A percentile compares a stretch with the other conserved stretches of the same genome.
phyloP scores from a whole-genome alignment of 2,797 vertebrate species.

The Darevskia nairensis region DNA sequence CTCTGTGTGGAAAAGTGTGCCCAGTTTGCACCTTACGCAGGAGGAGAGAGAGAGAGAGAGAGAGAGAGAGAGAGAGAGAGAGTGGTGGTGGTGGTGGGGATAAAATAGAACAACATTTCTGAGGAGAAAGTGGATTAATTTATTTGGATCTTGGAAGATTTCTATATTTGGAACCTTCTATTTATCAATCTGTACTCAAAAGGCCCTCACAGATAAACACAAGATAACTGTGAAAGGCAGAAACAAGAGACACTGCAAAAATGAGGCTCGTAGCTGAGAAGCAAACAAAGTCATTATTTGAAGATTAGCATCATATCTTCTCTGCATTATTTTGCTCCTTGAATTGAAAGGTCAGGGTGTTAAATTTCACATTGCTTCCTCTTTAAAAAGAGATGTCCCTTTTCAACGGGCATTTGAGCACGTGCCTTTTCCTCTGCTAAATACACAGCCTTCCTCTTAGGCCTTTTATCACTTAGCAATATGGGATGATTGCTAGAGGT shows the following conservation, averaged over 20 bases:
- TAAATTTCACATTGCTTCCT: background rate
- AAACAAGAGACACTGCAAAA: background rate
- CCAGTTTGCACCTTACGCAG: background rate
- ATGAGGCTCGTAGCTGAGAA: background rate
- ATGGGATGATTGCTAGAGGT: constrained; percentile 8
- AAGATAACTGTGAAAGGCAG: constrained; percentile 2
- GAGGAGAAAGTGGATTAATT: constrained; percentile 27
- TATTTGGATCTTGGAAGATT: background rate
- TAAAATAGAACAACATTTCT: background rate
- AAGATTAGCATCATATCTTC: constrained; percentile 25
- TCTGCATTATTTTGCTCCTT: constrained; percentile 23
- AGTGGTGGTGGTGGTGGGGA: too few relatives aligned
- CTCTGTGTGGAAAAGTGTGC: background rate
- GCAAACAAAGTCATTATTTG: constrained; percentile 40
- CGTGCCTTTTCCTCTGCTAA: constrained; percentile 35
- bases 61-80: background rate
- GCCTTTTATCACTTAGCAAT: constrained; percentile 21
- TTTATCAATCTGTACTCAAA: background rate
- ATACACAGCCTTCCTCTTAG: background rate
- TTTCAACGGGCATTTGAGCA: background rate
- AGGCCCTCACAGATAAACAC: constrained; percentile 4
- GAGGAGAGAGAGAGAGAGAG: background rate
- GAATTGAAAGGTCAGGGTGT: background rate
- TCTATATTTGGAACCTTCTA: constrained; percentile 10
- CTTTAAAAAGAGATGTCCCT: background rate